phyloP scores from a whole-genome alignment of 1,140 invertebrate species.

The Drosophila cardini region DNA sequence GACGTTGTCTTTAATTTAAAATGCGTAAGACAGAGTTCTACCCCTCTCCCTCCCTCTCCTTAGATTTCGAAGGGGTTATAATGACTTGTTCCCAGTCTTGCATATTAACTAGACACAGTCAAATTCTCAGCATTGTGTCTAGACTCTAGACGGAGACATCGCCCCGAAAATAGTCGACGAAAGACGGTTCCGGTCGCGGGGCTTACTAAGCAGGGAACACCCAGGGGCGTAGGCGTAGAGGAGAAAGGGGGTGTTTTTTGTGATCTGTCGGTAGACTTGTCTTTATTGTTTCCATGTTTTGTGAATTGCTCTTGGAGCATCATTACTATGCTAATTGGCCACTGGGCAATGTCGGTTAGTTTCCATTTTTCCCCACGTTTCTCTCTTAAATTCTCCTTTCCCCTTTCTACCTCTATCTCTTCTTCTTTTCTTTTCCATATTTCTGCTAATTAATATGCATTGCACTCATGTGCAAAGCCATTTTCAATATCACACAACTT shows the following conservation, averaged over 20 bases:
- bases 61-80: conserved; percentile 44
- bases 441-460: conserved; percentile 74
- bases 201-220: background rate
- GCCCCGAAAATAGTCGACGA: background rate
- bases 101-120: conserved; percentile 58
- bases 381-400: too few relatives aligned
- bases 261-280: conserved; percentile 6
- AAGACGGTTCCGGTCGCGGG: conserved; percentile 3
- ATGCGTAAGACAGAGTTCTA: conserved; percentile 53
- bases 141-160: conserved; percentile 22
- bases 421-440: conserved; percentile 24
- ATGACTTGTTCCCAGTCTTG: conserved; percentile 24
- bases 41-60: background rate
- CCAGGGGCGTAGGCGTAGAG: too few relatives aligned
- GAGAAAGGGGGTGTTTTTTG: background rate
- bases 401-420: conserved; percentile 7
- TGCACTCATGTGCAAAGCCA: conserved; percentile 33
- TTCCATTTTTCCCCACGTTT: conserved; percentile 8
- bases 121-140: conserved; percentile 6
- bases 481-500: conserved; percentile 38
- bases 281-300: conserved; percentile 5
- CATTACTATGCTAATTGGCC: conserved; percentile 62
- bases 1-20: conserved; percentile 58
- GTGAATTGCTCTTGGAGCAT: conserved; percentile 24
- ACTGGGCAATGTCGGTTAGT: conserved; percentile 9